Percentiles rank a stretch among this genome's conserved stretches.
phyloP scores from a whole-genome alignment of 2,113 vertebrate species.

The Marmota monax region DNA sequence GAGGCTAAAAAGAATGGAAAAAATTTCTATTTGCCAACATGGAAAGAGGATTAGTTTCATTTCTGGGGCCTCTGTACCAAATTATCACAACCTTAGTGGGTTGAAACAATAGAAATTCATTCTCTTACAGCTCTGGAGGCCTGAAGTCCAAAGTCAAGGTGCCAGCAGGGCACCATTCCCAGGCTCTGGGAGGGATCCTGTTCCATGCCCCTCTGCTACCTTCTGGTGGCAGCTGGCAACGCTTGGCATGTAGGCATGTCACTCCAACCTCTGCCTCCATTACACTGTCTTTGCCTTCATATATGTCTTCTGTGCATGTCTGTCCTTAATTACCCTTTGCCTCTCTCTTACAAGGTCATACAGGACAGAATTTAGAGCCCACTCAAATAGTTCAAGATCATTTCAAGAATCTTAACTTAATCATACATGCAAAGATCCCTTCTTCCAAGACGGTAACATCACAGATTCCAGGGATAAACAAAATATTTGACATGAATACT shows the following conservation, averaged over 20 bases:
- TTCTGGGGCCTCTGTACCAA: neutral
- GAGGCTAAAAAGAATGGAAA: neutral
- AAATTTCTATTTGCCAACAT: neutral
- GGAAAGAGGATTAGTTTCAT: neutral
- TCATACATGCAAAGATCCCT: neutral
- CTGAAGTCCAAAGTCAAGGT: neutral
- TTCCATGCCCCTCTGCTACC: neutral
- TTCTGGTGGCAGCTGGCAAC: neutral
- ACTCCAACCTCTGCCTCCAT: neutral
- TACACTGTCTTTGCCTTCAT: neutral
- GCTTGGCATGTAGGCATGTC: neutral
- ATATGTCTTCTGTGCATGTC: neutral
- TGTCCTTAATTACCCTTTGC: neutral
- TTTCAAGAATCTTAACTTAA: constrained; percentile 23
- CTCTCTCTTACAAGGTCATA: neutral
- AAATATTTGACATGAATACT: neutral
- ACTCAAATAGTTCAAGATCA: neutral
- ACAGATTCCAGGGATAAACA: neutral
- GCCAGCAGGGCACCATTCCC: neutral
- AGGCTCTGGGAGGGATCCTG: neutral
- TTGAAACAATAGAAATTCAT: neutral
- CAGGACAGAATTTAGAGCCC: neutral
- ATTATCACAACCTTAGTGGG: neutral
- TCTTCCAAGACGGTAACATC: neutral
- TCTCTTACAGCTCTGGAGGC: neutral